These are phyloP conservation scores for Drosophila bocki DNA, from an alignment of 1,140 invertebrate species.

Conservation along the genomic window DNA sequence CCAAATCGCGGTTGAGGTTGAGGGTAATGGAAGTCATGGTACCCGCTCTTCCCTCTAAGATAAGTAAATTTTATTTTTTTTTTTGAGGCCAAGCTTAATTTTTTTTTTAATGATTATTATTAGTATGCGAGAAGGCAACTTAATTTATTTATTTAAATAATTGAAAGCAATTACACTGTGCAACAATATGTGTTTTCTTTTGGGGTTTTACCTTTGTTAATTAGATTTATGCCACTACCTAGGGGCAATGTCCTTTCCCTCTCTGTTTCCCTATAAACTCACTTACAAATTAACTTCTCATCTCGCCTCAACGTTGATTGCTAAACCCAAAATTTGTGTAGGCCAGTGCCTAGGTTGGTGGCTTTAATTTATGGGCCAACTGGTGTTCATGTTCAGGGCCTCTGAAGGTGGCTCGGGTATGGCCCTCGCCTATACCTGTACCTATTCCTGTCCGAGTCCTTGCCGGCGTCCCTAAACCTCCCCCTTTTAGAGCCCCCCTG, in stretches of 20 bases:
- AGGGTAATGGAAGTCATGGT: no score
- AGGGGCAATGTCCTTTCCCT: background rate
- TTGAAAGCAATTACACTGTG: constrained; percentile 50
- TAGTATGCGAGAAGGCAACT: constrained; percentile 34
- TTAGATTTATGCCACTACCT: no score
- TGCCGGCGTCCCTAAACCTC: no score
- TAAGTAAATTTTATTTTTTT: constrained; percentile 44
- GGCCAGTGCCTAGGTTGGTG: constrained; percentile 25
- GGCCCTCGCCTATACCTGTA: background rate
- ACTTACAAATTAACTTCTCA: constrained; percentile 9
- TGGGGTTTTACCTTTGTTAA: accelerated
- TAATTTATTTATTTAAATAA: constrained; percentile 53
- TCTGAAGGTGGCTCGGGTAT: constrained; percentile 44
- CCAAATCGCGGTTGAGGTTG: constrained; percentile 59
- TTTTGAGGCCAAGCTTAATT: constrained; percentile 40
- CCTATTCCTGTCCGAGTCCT: background rate
- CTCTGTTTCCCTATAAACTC: background rate
- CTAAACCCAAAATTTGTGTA: constrained; percentile 35
- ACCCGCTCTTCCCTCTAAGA: background rate
- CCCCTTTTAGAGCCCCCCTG: constrained; percentile 7
- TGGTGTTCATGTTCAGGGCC: constrained; percentile 50
- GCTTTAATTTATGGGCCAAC: constrained; percentile 52
- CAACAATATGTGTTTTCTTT: constrained; percentile 17
- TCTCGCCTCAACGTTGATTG: background rate
- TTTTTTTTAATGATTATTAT: constrained; percentile 54